A percentile compares a stretch with the other conserved stretches of the same genome.
Conservation (phyloP, 1,140 invertebrate species). For the Sarcophaga bullata region DNA sequence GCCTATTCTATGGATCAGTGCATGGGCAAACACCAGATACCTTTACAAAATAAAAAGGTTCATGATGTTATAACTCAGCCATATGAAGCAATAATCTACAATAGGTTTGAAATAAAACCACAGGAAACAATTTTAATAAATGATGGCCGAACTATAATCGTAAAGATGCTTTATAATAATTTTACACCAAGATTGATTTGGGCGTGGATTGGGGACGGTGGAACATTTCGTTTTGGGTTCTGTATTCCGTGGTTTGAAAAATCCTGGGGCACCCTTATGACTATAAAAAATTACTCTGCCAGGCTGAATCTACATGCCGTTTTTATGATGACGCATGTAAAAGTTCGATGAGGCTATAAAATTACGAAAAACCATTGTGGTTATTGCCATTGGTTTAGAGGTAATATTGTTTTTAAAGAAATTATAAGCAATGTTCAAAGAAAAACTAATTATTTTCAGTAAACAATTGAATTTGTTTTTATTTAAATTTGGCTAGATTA, state of each 20-base stretch:
- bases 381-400: too few species aligned
- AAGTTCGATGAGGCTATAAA: background rate
- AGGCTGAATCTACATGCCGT: background rate
- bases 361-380: too few species aligned
- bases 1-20: too few species aligned
- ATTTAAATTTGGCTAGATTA: too few species aligned
- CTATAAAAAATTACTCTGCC: background rate
- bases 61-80: background rate
- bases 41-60: background rate
- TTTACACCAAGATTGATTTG: background rate
- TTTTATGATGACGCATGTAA: background rate
- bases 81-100: background rate
- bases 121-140: background rate
- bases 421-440: too few species aligned
- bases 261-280: background rate
- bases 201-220: background rate
- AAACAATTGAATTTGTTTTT: too few species aligned
- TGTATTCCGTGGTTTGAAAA: conserved; percentile 10
- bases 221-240: background rate
- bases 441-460: too few species aligned
- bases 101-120: background rate
- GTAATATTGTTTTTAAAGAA: too few species aligned
- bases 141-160: background rate
- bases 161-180: background rate
- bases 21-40: background rate